Conservation (phyloP, 2,113 vertebrate species). For the Alexandromys fortis region DNA sequence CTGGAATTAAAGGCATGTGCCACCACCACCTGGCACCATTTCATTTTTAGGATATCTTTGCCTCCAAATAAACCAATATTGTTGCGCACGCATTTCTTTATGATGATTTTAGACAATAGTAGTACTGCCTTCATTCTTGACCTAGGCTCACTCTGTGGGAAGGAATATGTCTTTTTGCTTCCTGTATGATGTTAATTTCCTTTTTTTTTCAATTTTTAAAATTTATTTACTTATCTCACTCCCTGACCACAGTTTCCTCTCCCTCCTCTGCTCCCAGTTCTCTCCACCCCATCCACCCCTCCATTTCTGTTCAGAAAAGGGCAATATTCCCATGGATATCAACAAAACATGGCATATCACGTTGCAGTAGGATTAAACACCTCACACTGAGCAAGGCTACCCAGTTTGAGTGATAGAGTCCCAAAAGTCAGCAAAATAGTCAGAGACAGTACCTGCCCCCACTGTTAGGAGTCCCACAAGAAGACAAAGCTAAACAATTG, state of each 20-base stretch:
- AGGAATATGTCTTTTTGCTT: neutral
- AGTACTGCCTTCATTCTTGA: neutral
- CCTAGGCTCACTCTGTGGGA: neutral
- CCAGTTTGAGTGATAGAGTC: neutral
- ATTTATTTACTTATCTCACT: neutral
- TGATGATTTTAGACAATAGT: neutral
- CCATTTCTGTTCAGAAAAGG: neutral
- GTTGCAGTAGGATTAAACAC: neutral
- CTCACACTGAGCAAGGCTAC: neutral
- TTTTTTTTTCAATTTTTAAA: neutral
- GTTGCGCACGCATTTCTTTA: neutral
- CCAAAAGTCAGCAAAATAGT: neutral
- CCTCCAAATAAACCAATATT: neutral
- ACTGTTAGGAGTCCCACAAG: no score
- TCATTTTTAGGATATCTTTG: constrained; percentile 10
- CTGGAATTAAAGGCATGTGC: no score
- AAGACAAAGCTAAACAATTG: no score
- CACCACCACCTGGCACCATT: no score
- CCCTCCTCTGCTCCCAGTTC: neutral
- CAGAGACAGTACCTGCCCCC: no score
- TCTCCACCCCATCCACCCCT: neutral
- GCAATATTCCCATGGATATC: neutral
- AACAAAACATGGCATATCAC: neutral
- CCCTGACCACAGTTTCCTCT: neutral
- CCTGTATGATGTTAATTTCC: neutral